Conservation (phyloP, 2,888 invertebrate species). For the Caenorhabditis drosophilae region DNA sequence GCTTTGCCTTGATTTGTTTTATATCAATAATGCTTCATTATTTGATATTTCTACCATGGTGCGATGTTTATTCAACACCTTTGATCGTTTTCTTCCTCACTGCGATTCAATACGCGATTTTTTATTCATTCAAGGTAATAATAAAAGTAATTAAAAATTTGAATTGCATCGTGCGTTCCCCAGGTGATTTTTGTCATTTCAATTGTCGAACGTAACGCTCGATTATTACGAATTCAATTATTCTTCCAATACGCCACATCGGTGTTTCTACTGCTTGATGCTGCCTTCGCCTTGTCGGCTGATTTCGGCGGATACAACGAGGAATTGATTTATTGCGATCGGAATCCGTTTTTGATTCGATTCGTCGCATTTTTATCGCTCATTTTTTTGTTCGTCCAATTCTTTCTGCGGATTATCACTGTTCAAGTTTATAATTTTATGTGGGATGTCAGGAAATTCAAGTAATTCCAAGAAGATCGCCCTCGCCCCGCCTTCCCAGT, state of each 20-base stretch:
- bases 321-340: slow-evolving; percentile 47
- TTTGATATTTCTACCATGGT: slow-evolving; percentile 53
- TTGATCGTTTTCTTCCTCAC: slow-evolving; percentile 59
- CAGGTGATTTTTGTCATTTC: slow-evolving; percentile 66
- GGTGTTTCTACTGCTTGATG: slow-evolving; percentile 66
- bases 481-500: too few relatives aligned
- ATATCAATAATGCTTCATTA: slow-evolving; percentile 63
- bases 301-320: slow-evolving; percentile 68
- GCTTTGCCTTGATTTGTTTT: slow-evolving; percentile 60
- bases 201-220: slow-evolving; percentile 57
- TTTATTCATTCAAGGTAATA: slow-evolving; percentile 65
- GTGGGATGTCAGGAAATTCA: slow-evolving; percentile 62
- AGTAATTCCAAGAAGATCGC: too few relatives aligned
- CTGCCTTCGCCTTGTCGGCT: slow-evolving; percentile 66
- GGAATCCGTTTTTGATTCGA: slow-evolving; percentile 63
- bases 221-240: slow-evolving; percentile 62
- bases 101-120: slow-evolving; percentile 60
- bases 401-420: slow-evolving; percentile 65
- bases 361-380: slow-evolving; percentile 66
- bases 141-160: background rate
- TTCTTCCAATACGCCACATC: slow-evolving; percentile 68
- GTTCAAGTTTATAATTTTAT: slow-evolving; percentile 66
- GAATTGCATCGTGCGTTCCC: background rate
- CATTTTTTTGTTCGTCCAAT: slow-evolving; percentile 63
- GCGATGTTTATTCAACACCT: slow-evolving; percentile 54